Conservation (phyloP, 2,888 invertebrate species). For the Zygogramma bicolorata region DNA sequence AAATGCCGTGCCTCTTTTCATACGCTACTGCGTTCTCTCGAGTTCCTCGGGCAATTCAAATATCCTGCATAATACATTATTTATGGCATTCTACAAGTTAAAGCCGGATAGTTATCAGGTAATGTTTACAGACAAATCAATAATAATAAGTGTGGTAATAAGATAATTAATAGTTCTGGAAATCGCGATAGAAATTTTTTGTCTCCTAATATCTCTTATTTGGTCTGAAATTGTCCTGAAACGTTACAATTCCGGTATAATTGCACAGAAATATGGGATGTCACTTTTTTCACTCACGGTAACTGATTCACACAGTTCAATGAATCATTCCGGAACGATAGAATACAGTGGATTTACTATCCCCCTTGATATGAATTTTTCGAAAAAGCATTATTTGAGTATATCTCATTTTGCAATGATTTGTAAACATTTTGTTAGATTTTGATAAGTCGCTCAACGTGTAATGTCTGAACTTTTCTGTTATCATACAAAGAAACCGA, state of each 20-base stretch:
- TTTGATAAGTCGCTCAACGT: too few species aligned
- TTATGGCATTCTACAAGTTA: constrained; percentile 21
- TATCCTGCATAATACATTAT: constrained; percentile 20
- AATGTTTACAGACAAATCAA: constrained; percentile 31
- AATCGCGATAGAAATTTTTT: constrained; percentile 20
- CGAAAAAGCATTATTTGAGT: too few species aligned
- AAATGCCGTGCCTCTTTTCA: not conserved
- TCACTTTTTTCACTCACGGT: not conserved
- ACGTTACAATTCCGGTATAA: not conserved
- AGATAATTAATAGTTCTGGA: constrained; percentile 23
- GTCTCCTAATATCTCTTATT: constrained; percentile 5
- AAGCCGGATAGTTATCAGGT: constrained; percentile 26
- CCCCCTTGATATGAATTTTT: too few species aligned
- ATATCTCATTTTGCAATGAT: too few species aligned
- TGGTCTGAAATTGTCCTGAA: constrained; percentile 14
- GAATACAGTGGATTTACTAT: too few species aligned
- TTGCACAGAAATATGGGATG: constrained; percentile 2
- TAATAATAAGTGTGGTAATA: constrained; percentile 32
- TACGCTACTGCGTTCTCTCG: constrained; percentile 10
- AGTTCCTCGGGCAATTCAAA: constrained; percentile 22
- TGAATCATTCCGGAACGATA: too few species aligned
- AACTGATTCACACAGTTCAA: too few species aligned
- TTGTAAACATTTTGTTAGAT: too few species aligned
- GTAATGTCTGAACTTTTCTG: too few species aligned
- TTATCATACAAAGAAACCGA: too few species aligned